Evolutionary conservation across 2,888 invertebrate species (phyloP), one percentile per base, ranked within the genome.

Genomic region (Nemotelus nigrinus): DNA sequence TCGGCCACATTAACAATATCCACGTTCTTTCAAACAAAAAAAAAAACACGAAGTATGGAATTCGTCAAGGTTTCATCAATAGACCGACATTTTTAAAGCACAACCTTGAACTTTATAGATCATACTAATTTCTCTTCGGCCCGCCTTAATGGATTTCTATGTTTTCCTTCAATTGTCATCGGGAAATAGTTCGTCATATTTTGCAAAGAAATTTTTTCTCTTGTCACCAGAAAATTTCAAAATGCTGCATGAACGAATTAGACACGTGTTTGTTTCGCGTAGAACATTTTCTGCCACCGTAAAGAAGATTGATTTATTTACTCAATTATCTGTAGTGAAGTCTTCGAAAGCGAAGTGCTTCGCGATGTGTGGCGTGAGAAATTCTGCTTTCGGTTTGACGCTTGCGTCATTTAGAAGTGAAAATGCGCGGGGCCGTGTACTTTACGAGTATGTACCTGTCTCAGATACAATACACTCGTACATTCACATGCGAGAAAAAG

Each of bases 281-380:
- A 25, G 25, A 25, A 45, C 57, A 58, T 48, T 10, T 60, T 3
- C 60, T 44, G 50, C 47, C 74, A 48, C 48, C 45, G 57, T 45
- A 7, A 74, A 74, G 50, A 74, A 60, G 60, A 74, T 74, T 74
- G 60, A 74, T 74, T 50, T 74, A 48, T 63, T 74, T 63, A 60
- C 39, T 60, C 63, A 74, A 71, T 71, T 55, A 71, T 71, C 44
- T 71, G n/a, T 53, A 5, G 10, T 47, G 7, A 47, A 41, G 39
- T 43, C 68, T 71, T 57, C 3, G 41, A 25, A 25, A 25, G 25
- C 25, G 25, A 3, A 57, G n/a, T 68, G 25, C 10, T 71, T n/a
- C 41, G 55, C 0, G 6, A 2, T 72, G 43, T 60, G 65, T n/a
- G 47, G 44, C 60, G 45, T 2, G 25, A 10, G 43, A 57, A 10